Evolutionary conservation across 2,888 invertebrate species (phyloP).

Genomic region (Petrophora chlorosata): DNA sequence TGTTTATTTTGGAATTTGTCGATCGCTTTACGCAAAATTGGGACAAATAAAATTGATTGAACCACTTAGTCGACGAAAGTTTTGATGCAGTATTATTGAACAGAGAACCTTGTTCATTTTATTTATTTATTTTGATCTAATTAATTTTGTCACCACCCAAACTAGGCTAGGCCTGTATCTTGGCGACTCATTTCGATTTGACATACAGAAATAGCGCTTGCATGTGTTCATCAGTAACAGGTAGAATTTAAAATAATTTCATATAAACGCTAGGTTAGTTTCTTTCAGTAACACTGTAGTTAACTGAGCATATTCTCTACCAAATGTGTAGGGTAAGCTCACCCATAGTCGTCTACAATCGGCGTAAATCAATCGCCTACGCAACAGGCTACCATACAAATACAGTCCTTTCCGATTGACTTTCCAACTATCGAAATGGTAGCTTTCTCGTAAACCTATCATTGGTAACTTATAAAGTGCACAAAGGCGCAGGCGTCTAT

Average conservation of each 20-base stretch:
- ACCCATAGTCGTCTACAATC: conserved; percentile 46
- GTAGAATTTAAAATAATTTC: too few species aligned
- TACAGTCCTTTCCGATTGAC: conserved; percentile 39
- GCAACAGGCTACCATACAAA: conserved; percentile 51
- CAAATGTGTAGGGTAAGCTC: conserved; percentile 31
- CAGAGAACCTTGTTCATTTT: too few species aligned
- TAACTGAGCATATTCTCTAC: conserved; percentile 11
- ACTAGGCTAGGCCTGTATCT: too few species aligned
- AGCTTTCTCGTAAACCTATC: conserved; percentile 53
- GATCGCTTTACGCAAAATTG: conserved; percentile 26
- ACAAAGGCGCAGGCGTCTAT: conserved; percentile 55
- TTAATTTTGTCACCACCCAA: too few species aligned
- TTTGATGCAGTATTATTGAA: too few species aligned
- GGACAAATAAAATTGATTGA: neutral
- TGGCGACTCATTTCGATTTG: too few species aligned
- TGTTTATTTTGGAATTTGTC: conserved; percentile 10
- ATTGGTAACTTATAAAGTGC: conserved; percentile 47
- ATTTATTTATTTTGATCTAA: too few species aligned
- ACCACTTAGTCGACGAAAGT: too few species aligned
- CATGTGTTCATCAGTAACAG: too few species aligned
- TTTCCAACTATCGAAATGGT: conserved; percentile 24
- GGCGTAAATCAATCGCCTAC: conserved; percentile 72
- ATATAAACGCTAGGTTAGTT: conserved; percentile 19
- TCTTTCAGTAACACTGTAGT: neutral
- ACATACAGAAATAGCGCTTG: too few species aligned